Conservation (phyloP, 2,113 vertebrate genomes). For the Recurvirostra avosetta region DNA sequence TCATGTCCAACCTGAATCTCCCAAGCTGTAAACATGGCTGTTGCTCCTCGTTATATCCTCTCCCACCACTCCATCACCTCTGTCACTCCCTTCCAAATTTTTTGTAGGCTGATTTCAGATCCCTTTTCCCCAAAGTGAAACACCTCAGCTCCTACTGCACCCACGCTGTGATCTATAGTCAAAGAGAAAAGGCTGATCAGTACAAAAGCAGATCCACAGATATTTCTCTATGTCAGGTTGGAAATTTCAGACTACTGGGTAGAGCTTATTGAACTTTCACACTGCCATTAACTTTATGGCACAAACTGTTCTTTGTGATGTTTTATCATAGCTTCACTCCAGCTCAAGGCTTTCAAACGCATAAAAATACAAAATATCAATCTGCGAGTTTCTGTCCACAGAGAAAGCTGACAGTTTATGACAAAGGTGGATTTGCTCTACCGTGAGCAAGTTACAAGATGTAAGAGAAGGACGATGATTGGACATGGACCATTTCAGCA, state of each 20-base stretch:
- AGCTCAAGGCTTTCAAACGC: background rate
- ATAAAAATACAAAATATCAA: background rate
- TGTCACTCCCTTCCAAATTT: background rate
- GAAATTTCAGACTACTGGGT: background rate
- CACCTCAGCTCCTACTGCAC: background rate
- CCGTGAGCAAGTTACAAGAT: background rate
- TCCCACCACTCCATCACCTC: background rate
- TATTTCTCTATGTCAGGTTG: background rate
- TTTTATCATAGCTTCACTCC: background rate
- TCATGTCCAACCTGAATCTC: background rate
- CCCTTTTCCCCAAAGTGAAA: background rate
- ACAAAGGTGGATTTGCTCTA: background rate
- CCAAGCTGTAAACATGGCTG: background rate
- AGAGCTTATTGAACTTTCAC: background rate
- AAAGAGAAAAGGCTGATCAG: background rate
- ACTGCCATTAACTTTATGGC: background rate
- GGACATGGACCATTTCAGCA: background rate
- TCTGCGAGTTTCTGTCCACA: background rate
- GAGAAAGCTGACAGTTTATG: background rate
- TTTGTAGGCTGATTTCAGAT: background rate
- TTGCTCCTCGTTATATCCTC: background rate
- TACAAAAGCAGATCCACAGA: background rate
- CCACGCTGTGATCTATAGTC: background rate
- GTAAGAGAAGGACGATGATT: background rate
- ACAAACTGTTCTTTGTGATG: background rate